Evolutionary conservation across 2,888 invertebrate genomes (phyloP).

Genomic region (Lydus trimaculatus): DNA sequence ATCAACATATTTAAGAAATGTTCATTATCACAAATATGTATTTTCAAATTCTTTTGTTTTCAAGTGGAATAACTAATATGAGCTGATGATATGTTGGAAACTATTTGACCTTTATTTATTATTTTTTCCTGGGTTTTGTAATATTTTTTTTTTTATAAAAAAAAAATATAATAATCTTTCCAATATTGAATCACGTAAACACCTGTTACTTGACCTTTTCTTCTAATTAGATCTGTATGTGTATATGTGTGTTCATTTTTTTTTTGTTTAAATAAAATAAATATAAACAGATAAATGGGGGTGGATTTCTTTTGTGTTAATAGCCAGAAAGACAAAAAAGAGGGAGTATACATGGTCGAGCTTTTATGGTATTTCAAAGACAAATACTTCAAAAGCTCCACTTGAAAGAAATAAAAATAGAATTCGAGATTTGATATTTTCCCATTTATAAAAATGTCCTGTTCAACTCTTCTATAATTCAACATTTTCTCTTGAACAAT

Average conservation of each 20-base stretch:
- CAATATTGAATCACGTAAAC: slow-evolving; percentile 12
- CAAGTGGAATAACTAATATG: slow-evolving; percentile 38
- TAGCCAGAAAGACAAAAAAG: slow-evolving; percentile 34
- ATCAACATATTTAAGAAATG: slow-evolving; percentile 42
- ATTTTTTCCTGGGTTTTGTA: slow-evolving; percentile 12
- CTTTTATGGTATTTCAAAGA: slow-evolving; percentile 45
- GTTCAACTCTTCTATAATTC: background rate
- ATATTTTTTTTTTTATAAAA: slow-evolving; percentile 14
- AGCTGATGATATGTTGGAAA: slow-evolving; percentile 32
- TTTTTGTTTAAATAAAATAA: background rate
- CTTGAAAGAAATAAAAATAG: slow-evolving; percentile 32
- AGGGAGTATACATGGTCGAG: slow-evolving; percentile 34
- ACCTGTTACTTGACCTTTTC: slow-evolving; percentile 26
- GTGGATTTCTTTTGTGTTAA: slow-evolving; percentile 29
- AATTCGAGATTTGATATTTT: slow-evolving; percentile 37
- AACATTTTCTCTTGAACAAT: too few relatives aligned
- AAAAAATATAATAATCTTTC: too few relatives aligned
- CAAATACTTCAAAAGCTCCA: slow-evolving; percentile 43
- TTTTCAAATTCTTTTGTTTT: slow-evolving; percentile 46
- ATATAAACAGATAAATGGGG: background rate
- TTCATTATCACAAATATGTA: slow-evolving; percentile 46
- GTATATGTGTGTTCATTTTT: too few relatives aligned
- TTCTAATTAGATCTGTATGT: too few relatives aligned
- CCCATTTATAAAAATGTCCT: slow-evolving; percentile 22
- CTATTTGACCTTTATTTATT: slow-evolving; percentile 30